Evolutionary conservation across 1,140 invertebrate genomes (phyloP), one percentile per base, ranked within the genome.

Genomic region (Drosophila bocqueti): DNA sequence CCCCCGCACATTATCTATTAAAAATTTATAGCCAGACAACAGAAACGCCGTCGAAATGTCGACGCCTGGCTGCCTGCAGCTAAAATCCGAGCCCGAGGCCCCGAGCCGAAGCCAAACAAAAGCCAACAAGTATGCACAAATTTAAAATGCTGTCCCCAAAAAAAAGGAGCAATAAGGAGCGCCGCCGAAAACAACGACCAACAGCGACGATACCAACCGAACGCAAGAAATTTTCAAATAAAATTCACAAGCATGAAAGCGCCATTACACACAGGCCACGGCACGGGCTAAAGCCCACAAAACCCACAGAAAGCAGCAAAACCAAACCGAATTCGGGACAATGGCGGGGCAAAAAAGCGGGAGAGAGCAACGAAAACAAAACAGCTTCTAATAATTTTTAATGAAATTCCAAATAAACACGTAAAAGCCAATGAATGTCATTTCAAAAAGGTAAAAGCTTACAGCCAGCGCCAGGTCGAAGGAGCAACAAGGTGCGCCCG

Each of bases 321-420:
- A 73, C 69, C 54, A 40, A 73, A 73, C 54, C 46, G 26, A 69
- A 68, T 54, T 43, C 49, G 36, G 49, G 40, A 31, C 13, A 21
- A 34, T 16, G 21, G 16, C 46, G 18, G 45, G 59, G 45, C 3
- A 21, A 45, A 46, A 68, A 49, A 26, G 34, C 10, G 10, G 16
- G 36, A 38, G 46, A 63, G 46, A 50, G 68, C 29, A 73, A 71
- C 68, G 52, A 74, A 73, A 87, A 87, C 84, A 87, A 87, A 87
- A 87, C 84, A 90, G 85, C 84, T 87, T 87, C 84, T 87, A 87
- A 87, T 87, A 87, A 87, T 87, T 87, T 87, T 87, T 87, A 87
- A 87, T 87, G 84, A 87, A 87, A 87, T 87, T 87, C 84, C 84
- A 87, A 87, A 87, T 87, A 87, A 87, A 87, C 84, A 87, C 84